phyloP scores from a whole-genome alignment of 2,113 vertebrate genomes.

The Sarotherodon lohbergeri region DNA sequence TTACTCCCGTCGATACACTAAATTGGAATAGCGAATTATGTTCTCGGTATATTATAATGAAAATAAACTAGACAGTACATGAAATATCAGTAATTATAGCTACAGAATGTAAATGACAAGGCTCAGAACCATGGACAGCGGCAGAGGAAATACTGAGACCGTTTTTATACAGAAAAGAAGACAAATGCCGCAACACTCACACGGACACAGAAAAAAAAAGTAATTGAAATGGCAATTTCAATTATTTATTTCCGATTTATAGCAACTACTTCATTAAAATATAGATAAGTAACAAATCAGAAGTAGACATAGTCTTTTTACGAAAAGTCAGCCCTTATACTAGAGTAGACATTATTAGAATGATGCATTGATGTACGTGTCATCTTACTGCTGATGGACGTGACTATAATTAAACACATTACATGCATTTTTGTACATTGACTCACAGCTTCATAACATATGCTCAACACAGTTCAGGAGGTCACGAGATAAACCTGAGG shows the following conservation, averaged over 20 bases:
- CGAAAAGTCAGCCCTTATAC: neutral
- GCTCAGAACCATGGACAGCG: neutral
- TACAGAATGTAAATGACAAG: neutral
- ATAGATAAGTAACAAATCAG: neutral
- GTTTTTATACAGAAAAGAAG: neutral
- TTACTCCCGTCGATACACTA: neutral
- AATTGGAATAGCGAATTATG: neutral
- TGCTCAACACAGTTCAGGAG: neutral
- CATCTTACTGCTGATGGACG: neutral
- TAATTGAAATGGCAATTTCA: neutral
- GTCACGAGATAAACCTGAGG: neutral
- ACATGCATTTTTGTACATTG: neutral
- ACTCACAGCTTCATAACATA: neutral
- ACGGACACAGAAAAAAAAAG: neutral
- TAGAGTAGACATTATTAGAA: neutral
- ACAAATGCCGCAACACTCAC: fast-evolving
- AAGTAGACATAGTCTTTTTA: neutral
- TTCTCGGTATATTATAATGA: neutral
- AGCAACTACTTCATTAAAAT: neutral
- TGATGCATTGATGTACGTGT: neutral
- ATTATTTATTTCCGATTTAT: neutral
- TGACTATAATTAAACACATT: neutral
- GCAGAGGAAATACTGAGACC: fast-evolving
- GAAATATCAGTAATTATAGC: neutral
- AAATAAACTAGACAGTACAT: neutral